Conservation (phyloP, 2,797 vertebrate species). For the Pangasius djambal region DNA sequence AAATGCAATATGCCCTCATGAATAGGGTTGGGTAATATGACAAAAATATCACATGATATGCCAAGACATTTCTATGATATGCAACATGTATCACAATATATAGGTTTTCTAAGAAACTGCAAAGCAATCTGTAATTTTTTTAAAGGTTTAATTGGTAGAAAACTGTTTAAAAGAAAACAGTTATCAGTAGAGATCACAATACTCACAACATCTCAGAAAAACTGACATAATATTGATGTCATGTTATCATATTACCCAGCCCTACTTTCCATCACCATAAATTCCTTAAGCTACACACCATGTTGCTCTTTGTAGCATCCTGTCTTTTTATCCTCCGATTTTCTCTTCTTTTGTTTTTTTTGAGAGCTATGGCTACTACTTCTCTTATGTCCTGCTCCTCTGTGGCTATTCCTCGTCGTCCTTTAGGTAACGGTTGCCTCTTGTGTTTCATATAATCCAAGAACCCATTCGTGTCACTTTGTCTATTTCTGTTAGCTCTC, state of each 20-base stretch:
- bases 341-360: slow-evolving; percentile 85
- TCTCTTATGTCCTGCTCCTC: slow-evolving; percentile 60
- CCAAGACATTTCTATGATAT: background rate
- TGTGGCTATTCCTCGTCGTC: background rate
- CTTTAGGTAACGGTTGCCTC: slow-evolving; percentile 54
- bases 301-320: slow-evolving; percentile 78
- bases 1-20: background rate
- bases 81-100: background rate
- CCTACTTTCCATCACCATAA: background rate
- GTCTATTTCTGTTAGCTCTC: slow-evolving; percentile 78
- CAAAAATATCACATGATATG: background rate
- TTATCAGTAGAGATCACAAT: background rate
- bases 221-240: background rate
- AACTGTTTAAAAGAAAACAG: background rate
- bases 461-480: slow-evolving; percentile 84
- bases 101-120: too few species aligned
- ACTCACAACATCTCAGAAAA: background rate
- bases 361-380: slow-evolving; percentile 74
- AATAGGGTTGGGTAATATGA: background rate
- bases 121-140: too few species aligned
- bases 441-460: slow-evolving; percentile 76
- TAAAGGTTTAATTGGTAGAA: background rate
- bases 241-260: background rate
- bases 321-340: slow-evolving; percentile 85
- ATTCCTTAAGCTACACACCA: slow-evolving; percentile 76